Evolutionary conservation across 2,113 vertebrate genomes (phyloP), one percentile per base, ranked within the genome.

Genomic region (Muscicapa adusta): DNA sequence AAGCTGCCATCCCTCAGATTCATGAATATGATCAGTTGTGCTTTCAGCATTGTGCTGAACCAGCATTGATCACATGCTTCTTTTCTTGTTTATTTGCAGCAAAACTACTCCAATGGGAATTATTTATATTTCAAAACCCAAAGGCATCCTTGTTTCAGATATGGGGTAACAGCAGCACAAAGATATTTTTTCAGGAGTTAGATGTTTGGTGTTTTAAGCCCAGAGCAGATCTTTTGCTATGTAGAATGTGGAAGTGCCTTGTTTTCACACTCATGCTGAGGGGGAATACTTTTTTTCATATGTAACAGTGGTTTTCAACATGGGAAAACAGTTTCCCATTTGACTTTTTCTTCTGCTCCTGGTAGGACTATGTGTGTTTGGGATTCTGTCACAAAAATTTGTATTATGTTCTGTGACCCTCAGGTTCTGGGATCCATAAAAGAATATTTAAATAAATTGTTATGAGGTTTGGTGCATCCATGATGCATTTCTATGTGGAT

Each of bases 51-150:
- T 40, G 1, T 13, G 50, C n/a, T 65, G 42, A 65, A n/a, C 23
- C n/a, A 28, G 5, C 0, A 0, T 56, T 80, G 36, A 50, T 8
- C 56, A 16, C 8, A 2, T 5, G 15, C 26, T 76, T 8, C 29
- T 71, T 72, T 84, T 40, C 45, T 29, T 45, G 28, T 12, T 54
- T 28, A 6, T 47, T n/a, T 56, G 33, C 18, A 42, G 29, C 26
- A 80, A 76, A 80, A 48, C 5, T 5, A 18, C 18, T 47, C 13
- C 26, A 68, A 0, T 8, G 16, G 40, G 29, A 89, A 45, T 75
- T 86, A 19, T 50, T 50, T 28, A 16, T 8, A 14, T 31, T 29
- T 33, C 40, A 29, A 87, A 80, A 80, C 34, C 6, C 18, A 65
- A 70, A 73, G 24, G 25, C 9, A 33, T 8, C 23, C 15, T 60